Percentiles rank a stretch among this genome's conserved stretches.
These are phyloP conservation scores for Orthosia gothica DNA, from an alignment of 2,888 invertebrate genomes.

Conservation along the genomic window DNA sequence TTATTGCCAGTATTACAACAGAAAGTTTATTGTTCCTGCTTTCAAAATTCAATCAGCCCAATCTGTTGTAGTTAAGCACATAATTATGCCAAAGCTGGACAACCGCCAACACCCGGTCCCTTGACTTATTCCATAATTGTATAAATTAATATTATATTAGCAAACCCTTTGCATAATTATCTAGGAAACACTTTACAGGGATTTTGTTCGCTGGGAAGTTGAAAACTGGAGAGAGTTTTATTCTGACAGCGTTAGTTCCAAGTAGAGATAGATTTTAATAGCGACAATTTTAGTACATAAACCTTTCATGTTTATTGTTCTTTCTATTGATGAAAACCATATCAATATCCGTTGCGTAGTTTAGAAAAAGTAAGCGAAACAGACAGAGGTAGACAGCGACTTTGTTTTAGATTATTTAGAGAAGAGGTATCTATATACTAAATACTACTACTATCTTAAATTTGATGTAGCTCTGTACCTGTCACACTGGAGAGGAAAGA, in stretches of 20 bases:
- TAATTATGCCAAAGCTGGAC: constrained; percentile 18
- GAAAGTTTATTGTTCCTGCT: too few species aligned
- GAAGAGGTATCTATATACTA: too few species aligned
- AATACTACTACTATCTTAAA: too few species aligned
- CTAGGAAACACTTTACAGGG: constrained; percentile 2
- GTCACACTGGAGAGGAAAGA: background rate
- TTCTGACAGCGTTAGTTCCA: background rate
- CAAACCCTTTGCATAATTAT: constrained; percentile 17
- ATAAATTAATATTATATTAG: constrained; percentile 43
- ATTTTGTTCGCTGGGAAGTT: background rate
- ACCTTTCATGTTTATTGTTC: too few species aligned
- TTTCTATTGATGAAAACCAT: too few species aligned
- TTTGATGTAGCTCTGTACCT: background rate
- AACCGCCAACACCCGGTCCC: constrained; percentile 17
- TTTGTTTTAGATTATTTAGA: too few species aligned
- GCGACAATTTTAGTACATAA: too few species aligned
- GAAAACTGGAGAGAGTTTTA: background rate
- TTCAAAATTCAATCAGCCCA: constrained; percentile 13
- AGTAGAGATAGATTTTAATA: background rate
- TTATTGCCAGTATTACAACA: background rate
- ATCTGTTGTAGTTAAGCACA: background rate
- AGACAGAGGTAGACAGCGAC: too few species aligned
- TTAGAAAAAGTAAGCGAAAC: too few species aligned
- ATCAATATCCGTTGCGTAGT: too few species aligned
- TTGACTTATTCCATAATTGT: constrained; percentile 34